These are phyloP conservation scores for Micromys minutus DNA, from an alignment of 2,113 vertebrate genomes.

Conservation along the genomic window DNA sequence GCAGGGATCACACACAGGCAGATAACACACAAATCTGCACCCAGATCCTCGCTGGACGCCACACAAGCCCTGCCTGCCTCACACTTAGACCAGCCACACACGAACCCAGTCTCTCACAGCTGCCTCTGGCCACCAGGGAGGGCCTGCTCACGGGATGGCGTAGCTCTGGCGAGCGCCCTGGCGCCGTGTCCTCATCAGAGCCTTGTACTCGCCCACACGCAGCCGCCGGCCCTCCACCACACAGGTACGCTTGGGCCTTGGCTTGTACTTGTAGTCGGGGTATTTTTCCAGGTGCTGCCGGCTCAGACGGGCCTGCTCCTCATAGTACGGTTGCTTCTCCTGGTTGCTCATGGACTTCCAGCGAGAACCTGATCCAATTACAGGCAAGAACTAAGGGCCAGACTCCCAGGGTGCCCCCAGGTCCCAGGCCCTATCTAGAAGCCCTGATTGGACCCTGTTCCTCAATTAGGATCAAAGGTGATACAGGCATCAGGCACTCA, in stretches of 20 bases:
- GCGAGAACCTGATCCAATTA: constrained; percentile 89
- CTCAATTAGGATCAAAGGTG: neutral
- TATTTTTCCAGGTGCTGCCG: constrained; percentile 98
- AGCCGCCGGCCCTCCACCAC: constrained; percentile 97
- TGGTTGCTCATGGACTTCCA: constrained; percentile 99
- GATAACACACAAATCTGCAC: neutral
- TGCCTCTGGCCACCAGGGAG: neutral
- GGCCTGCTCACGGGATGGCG: constrained; percentile 88
- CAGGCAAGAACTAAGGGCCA: neutral
- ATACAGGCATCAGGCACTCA: too few species aligned
- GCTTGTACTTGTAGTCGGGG: constrained; percentile 98
- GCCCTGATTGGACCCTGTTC: neutral
- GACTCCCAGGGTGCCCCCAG: neutral
- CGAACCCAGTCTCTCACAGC: neutral
- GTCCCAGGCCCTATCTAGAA: neutral
- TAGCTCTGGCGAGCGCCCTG: constrained; percentile 94
- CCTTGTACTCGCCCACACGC: constrained; percentile 99
- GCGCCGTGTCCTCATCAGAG: constrained; percentile 96
- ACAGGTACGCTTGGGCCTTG: constrained; percentile 96
- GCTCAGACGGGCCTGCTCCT: constrained; percentile 97
- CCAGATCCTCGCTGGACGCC: neutral
- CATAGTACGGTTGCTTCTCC: constrained; percentile 99
- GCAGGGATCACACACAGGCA: too few species aligned
- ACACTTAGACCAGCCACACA: neutral
- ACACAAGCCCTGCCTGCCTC: neutral